Base-by-base conservation (phyloP, 1,140 invertebrate genomes). In the Heterodera carotae region DNA sequence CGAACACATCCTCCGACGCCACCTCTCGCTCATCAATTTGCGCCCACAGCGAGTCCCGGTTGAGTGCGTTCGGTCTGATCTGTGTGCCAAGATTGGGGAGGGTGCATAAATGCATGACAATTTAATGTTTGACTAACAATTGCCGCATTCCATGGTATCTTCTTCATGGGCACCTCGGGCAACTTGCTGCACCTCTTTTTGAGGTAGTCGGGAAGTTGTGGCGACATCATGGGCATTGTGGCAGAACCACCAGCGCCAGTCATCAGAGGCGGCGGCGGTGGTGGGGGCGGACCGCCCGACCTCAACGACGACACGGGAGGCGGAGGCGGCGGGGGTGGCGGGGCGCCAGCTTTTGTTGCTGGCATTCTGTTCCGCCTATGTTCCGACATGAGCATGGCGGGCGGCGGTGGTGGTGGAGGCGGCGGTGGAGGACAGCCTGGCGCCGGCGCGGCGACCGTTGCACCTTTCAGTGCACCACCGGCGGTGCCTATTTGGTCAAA, bases 161-260 rank as follows among this genome's bases (percentile, higher is more conserved):
- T 81, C 59, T 70, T 83, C 78, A 82, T 83, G 4, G 80, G 82
- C 34, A 81, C 64, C 22, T 81, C 82, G 7, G 80, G 27, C 34
- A 33, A 66, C 22, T 43, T 34, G 25, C n/a, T 56, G 10, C 25
- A 56, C 56, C 76, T 83, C 43, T 69, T 78, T n/a, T 67, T 66
- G 22, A 81, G 62, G 67, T 73, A 84, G 2, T 69, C 59, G 25
- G 80, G 80, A 22, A 81, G 36, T 48, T 83, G 43, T 22, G 83
- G 59, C 18, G 33, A 60, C 69, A n/a, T 5, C 8, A 18, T 27
- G 25, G 31, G 68, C 22, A 80, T 48, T n/a, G n/a, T n/a, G n/a
- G 36, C 25, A 59, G 53, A 34, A 70, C 60, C 10, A 79, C 27
- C 39, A 43, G 69, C 12, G 15, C 15, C 15, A 12, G 72, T 73